Base-by-base conservation (phyloP, 2,797 vertebrate genomes). In the Alfaro cultratus region DNA sequence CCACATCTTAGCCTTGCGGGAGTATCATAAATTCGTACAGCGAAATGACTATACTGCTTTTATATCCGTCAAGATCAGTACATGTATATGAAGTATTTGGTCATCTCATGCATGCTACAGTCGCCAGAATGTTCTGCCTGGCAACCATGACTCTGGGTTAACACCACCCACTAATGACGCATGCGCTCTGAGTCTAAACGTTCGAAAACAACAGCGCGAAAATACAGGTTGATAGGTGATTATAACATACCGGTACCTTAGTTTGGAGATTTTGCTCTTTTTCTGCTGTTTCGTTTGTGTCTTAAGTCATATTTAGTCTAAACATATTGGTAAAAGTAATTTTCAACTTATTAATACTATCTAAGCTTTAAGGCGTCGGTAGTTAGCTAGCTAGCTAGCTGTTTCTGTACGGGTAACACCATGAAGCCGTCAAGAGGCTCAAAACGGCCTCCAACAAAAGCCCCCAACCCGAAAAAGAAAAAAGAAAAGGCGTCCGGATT, bases 401-500 rank as follows among this genome's bases (percentile, higher is more conserved):
- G 68, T 71, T 45, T 71, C 26, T 71, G 16, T 18, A 15, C 46
- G 34, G 13, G 6, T n/a, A 36, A 47, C 26, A 39, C 41, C 0
- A 94, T 92, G 81, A 95, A 94, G 68, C 93, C 95, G 2, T 75
- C 71, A 0, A 91, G 94, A 75, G 95, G 90, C 0, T 96, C 95
- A 1, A 49, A 64, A 11, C 90, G 94, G 51, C 64, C 80, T 23
- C 72, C 93, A 1, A 88, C 91, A 1, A 86, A 86, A 73, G 75
- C 34, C 36, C 93, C 94, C 1, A 88, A 70, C 1, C 0, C 5
- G 5, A 92, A 90, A 68, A 79, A 51, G 16, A 80, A 76, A 29
- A 0, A 43, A 0, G 12, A 11, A 0, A 23, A 78, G 36, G 71
- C 51, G n/a, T 36, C 34, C 31, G 18, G 55, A 16, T n/a, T 11